Base-by-base conservation (phyloP, 2,113 vertebrate genomes). In the Ictidomys tridecemlineatus region DNA sequence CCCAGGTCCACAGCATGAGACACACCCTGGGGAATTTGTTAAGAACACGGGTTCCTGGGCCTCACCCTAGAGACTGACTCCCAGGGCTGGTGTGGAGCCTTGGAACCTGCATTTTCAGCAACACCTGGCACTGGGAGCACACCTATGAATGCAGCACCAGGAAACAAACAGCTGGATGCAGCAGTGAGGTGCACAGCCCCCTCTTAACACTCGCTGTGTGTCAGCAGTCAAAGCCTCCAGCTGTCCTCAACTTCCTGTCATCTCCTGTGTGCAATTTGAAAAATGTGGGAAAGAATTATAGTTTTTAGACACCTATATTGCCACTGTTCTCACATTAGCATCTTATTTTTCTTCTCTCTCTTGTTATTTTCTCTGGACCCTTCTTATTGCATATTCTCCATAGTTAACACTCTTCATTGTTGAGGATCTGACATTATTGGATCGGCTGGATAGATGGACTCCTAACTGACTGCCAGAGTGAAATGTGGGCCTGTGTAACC, bases 11-110 rank as follows among this genome's bases (percentile, higher is more conserved):
- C 34, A 34, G 8, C 37, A 5, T 11, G 26, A 51, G 67, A 32
- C 53, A 20, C 10, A 32, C 74, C 61, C 13, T 53, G 69, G 58
- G 18, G 17, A 51, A 6, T 65, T 63, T 32, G 2, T 85, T 78
- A 86, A 77, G 48, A 51, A 32, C 34, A 8, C 30, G 48, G 12
- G 12, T 24, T 32, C 37, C 73, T 28, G 26, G 72, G 9, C 22
- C 30, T 11, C 1, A 0, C 1, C 22, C 1, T 8, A 20, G 8
- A 22, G 28, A 4, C 37, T 8, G 24, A 30, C 24, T 9, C 58
- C 32, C 37, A 24, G 28, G 10, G 22, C 10, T 53, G 22, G 5
- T 39, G 2, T 32, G 24, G 58, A 10, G 26, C 56, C n/a, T 12
- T 11, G 22, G 30, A 34, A 4, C 45, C 72, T 91, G 56, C 53